Base-by-base conservation (phyloP, 2,113 vertebrate genomes). In the Hoplias malabaricus region DNA sequence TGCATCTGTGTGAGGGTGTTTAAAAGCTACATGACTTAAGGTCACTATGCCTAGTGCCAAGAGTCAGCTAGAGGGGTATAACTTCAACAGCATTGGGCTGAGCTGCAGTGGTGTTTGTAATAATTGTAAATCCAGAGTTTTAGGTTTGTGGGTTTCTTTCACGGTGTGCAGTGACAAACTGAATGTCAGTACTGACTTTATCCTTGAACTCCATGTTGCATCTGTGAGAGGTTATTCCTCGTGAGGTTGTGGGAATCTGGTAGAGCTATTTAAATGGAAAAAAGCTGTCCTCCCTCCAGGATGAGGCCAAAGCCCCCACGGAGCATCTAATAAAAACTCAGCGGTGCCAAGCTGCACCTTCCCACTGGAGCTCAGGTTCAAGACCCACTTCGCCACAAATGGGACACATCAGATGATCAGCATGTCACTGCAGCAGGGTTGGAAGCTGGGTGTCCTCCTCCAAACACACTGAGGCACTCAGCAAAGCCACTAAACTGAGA, bases 41-140 rank as follows among this genome's bases (percentile, higher is more conserved):
- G n/a, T n/a, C n/a, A n/a, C n/a, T n/a, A n/a, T n/a, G n/a, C n/a
- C n/a, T n/a, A n/a, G n/a, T n/a, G n/a, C n/a, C n/a, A n/a, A n/a
- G n/a, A n/a, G n/a, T n/a, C n/a, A n/a, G n/a, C n/a, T n/a, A n/a
- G n/a, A n/a, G n/a, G n/a, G n/a, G n/a, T n/a, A n/a, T n/a, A n/a
- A n/a, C n/a, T n/a, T n/a, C n/a, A n/a, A n/a, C n/a, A n/a, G n/a
- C n/a, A n/a, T n/a, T n/a, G n/a, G n/a, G n/a, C n/a, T n/a, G n/a
- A n/a, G n/a, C n/a, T n/a, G n/a, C n/a, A n/a, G n/a, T n/a, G n/a
- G n/a, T n/a, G n/a, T n/a, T n/a, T n/a, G n/a, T n/a, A n/a, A n/a
- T n/a, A n/a, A 84, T 89, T 86, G 81, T 0, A 5, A 84, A 81
- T 83, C 77, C 63, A 79, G 76, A 71, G 77, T 68, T 77, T 76